These are phyloP conservation scores for Liodrosophila aerea DNA, from an alignment of 2,888 invertebrate species.

Conservation along the genomic window DNA sequence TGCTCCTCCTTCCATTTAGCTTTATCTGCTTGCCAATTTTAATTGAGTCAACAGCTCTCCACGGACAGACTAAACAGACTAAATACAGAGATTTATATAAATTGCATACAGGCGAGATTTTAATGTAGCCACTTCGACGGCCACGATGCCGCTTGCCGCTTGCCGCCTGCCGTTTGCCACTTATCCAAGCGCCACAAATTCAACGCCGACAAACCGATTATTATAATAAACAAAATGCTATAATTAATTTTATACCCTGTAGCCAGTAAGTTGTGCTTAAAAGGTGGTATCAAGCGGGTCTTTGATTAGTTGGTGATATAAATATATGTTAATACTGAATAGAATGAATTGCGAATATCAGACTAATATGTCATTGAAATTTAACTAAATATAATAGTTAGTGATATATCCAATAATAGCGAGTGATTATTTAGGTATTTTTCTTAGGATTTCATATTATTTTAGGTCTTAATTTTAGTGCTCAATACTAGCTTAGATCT, in stretches of 20 bases:
- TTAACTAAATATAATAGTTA: too few relatives aligned
- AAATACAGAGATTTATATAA: constrained; percentile 40
- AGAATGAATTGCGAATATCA: too few relatives aligned
- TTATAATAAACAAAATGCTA: constrained; percentile 63
- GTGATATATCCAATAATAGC: too few relatives aligned
- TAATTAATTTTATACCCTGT: constrained; percentile 57
- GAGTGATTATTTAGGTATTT: too few relatives aligned
- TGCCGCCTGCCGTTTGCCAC: constrained; percentile 46
- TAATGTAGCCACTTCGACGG: constrained; percentile 58
- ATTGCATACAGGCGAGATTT: constrained; percentile 50
- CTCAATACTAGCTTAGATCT: too few relatives aligned
- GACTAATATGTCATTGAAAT: too few relatives aligned
- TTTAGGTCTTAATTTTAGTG: too few relatives aligned
- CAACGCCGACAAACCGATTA: constrained; percentile 63
- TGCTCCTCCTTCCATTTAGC: neutral
- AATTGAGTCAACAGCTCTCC: constrained; percentile 36
- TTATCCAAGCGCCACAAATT: constrained; percentile 60
- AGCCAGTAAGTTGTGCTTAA: neutral
- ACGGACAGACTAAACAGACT: constrained; percentile 3
- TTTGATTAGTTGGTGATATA: too few relatives aligned
- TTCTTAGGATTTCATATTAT: too few relatives aligned
- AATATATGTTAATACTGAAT: too few relatives aligned
- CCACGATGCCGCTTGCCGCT: constrained; percentile 49
- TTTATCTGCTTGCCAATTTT: constrained; percentile 12
- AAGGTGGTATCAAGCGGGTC: neutral